A percentile compares a stretch with the other conserved stretches of the same genome.
phyloP scores from a whole-genome alignment of 2,113 vertebrate species.

The Laticauda laticaudata region DNA sequence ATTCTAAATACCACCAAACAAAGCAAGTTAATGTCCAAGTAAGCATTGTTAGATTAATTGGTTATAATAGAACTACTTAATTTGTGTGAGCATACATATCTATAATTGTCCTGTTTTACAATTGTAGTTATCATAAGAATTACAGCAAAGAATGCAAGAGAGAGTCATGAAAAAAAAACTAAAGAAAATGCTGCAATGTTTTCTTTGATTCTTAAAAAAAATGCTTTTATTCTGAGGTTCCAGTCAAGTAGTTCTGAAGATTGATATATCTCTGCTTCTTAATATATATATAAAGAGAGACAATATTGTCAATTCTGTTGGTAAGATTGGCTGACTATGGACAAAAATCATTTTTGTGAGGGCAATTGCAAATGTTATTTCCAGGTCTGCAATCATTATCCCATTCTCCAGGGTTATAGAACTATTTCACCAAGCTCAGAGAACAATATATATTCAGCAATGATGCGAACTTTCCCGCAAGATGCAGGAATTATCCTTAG shows the following conservation, averaged over 20 bases:
- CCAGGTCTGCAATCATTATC: not conserved
- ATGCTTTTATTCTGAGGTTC: not conserved
- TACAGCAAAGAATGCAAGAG: not conserved
- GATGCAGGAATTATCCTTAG: not conserved
- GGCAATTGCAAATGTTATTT: not conserved
- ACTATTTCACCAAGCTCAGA: not conserved
- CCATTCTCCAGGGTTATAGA: not conserved
- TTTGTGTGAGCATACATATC: not conserved
- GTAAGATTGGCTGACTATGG: not conserved
- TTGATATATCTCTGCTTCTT: not conserved
- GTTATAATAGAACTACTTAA: not conserved
- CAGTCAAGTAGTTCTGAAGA: not conserved
- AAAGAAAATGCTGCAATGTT: not conserved
- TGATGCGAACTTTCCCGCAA: not conserved
- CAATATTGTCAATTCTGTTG: not conserved
- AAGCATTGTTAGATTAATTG: no score
- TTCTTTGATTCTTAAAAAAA: not conserved
- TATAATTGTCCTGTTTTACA: not conserved
- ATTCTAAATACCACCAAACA: not conserved
- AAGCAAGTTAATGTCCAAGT: not conserved
- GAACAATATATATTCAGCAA: not conserved
- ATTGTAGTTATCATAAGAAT: not conserved
- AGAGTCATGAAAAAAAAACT: not conserved
- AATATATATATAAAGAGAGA: not conserved
- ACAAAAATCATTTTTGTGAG: conserved; percentile 3